Evolutionary conservation across 53 echinoderm and acorn worm genomes (phyloP).

Genomic region (Glandiceps talaboti): DNA sequence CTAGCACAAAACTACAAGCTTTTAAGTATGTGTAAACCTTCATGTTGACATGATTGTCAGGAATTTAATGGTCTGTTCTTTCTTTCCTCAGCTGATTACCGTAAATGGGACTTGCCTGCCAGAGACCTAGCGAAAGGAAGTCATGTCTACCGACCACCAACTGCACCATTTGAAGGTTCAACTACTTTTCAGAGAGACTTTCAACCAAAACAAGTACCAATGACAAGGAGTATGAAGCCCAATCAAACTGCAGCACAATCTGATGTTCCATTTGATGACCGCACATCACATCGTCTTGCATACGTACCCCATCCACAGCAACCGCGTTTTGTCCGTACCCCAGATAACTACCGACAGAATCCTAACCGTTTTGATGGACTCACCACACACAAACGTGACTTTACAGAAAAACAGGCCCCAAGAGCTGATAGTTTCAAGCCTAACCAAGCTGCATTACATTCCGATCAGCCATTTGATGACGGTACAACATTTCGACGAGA

Average conservation of each 20-base stretch:
- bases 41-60: no score
- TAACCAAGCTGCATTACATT: conserved; percentile 49
- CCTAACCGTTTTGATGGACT: conserved; percentile 69
- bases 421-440: conserved; percentile 77
- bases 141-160: conserved; percentile 62
- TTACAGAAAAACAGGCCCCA: conserved; percentile 46
- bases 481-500: conserved; percentile 78
- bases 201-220: conserved; percentile 54
- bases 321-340: conserved; percentile 48
- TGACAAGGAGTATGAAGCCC: conserved; percentile 74
- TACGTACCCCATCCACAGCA: conserved; percentile 73
- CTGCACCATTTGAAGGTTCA: conserved; percentile 77
- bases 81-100: conserved; percentile 68
- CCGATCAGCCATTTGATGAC: conserved; percentile 88
- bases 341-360: conserved; percentile 54
- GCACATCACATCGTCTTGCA: conserved; percentile 62
- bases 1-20: no score
- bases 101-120: conserved; percentile 72
- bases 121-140: conserved; percentile 49
- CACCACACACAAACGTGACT: conserved; percentile 75
- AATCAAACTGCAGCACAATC: conserved; percentile 57
- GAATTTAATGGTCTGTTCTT: no score
- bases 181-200: conserved; percentile 86
- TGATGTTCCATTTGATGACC: conserved; percentile 68
- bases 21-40: no score